Percentiles rank a stretch among this genome's conserved stretches.
These are phyloP conservation scores for Sebastes trivittatus DNA, from an alignment of 2,797 vertebrate species.

Conservation along the genomic window DNA sequence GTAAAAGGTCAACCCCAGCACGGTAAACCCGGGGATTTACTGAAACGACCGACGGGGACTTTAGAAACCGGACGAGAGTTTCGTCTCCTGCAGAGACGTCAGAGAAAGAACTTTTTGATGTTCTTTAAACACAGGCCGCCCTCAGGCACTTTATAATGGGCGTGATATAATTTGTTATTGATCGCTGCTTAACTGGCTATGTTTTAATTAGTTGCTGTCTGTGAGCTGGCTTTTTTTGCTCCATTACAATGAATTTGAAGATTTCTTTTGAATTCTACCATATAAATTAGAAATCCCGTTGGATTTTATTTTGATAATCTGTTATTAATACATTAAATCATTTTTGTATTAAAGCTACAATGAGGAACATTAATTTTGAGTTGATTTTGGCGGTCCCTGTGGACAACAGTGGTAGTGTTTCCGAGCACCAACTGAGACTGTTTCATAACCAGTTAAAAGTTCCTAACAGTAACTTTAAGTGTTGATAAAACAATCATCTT, in stretches of 20 bases:
- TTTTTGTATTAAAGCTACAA: not conserved
- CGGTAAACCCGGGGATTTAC: conserved; percentile 3
- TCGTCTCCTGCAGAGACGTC: not conserved
- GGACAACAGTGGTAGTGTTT: not conserved
- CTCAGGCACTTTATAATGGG: not conserved
- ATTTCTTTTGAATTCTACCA: not conserved
- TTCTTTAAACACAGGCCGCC: not conserved
- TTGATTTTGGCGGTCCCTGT: not conserved
- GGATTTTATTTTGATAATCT: not conserved
- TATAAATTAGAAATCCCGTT: not conserved
- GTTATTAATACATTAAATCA: not conserved
- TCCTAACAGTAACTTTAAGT: not conserved
- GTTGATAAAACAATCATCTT: not conserved
- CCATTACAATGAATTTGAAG: no score
- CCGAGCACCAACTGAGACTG: not conserved
- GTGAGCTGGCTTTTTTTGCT: not conserved
- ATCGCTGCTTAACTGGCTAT: not conserved
- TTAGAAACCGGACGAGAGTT: not conserved
- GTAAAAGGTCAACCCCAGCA: conserved; percentile 34
- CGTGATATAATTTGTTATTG: not conserved
- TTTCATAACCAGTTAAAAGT: not conserved
- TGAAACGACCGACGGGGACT: not conserved
- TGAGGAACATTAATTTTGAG: not conserved
- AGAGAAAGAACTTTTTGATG: not conserved
- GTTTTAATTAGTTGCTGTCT: not conserved